Conservation (phyloP, 1,140 invertebrate species). For the Drosophila bocqueti region DNA sequence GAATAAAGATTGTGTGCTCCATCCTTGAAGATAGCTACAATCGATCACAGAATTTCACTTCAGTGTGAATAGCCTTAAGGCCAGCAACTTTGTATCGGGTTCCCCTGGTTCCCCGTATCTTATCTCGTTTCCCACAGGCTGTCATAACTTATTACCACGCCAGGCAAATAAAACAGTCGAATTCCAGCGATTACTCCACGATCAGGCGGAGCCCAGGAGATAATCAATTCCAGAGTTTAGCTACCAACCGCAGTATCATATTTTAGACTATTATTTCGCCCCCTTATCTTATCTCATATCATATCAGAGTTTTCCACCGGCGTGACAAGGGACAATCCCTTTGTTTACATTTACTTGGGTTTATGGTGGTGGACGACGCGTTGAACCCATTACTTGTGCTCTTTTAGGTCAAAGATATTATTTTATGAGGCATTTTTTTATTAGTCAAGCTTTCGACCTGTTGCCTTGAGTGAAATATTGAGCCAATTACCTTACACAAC, state of each 20-base stretch:
- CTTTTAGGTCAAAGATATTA: constrained; percentile 52
- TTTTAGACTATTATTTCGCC: constrained; percentile 9
- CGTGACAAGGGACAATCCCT: constrained; percentile 27
- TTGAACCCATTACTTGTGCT: constrained; percentile 31
- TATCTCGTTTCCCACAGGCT: constrained; percentile 40
- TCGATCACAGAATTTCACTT: constrained; percentile 3
- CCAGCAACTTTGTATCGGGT: constrained; percentile 18
- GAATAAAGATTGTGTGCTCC: constrained; percentile 7
- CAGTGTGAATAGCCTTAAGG: constrained; percentile 20
- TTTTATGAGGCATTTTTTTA: constrained; percentile 32
- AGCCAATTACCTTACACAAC: constrained; percentile 64
- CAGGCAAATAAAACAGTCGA: constrained; percentile 25
- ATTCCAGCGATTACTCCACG: constrained; percentile 20
- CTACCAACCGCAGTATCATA: constrained; percentile 5
- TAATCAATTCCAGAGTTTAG: constrained; percentile 18
- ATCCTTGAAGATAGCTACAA: constrained; percentile 25
- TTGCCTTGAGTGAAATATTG: constrained; percentile 56
- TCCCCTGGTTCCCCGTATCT: constrained; percentile 18
- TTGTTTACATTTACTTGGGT: constrained; percentile 43
- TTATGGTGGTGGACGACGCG: constrained; percentile 13
- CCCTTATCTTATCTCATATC: constrained; percentile 22
- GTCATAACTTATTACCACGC: constrained; percentile 39
- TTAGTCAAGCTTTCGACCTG: constrained; percentile 48
- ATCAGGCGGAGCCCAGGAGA: constrained; percentile 6
- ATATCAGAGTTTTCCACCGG: constrained; percentile 30